Percentiles rank a stretch among this genome's conserved stretches.
Conservation (phyloP, 2,888 invertebrate genomes). For the Meghimatium bilineatum region DNA sequence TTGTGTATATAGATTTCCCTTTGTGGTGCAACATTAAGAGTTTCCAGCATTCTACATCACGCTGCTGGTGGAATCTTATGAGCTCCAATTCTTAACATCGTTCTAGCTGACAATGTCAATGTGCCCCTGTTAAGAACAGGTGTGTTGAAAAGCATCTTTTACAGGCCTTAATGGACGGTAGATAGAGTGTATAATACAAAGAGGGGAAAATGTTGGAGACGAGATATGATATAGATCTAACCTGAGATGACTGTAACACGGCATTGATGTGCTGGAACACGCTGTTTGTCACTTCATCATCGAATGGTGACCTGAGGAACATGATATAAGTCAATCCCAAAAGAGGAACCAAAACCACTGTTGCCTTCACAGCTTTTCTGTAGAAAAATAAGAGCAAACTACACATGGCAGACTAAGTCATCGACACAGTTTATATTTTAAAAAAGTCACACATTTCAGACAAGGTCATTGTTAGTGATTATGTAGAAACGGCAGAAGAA, state of each 20-base stretch:
- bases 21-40: no score
- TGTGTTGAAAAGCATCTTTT: neutral
- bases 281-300: constrained; percentile 82
- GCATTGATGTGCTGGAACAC: constrained; percentile 89
- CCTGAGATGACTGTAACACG: constrained; percentile 92
- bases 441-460: no score
- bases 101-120: no score
- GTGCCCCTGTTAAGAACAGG: neutral
- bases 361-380: constrained; percentile 82
- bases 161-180: neutral
- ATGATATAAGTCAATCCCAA: constrained; percentile 94
- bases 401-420: no score
- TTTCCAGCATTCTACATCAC: no score
- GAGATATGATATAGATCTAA: constrained; percentile 76
- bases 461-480: no score
- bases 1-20: no score
- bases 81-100: no score
- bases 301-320: constrained; percentile 81
- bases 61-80: no score
- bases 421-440: no score
- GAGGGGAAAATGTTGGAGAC: neutral
- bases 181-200: neutral
- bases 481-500: no score
- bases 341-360: constrained; percentile 95
- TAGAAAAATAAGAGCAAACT: constrained; percentile 23